Evolutionary conservation across 2,797 vertebrate genomes (phyloP), one percentile per base, ranked within the genome.

Genomic region (Rhinichthys osculus): DNA sequence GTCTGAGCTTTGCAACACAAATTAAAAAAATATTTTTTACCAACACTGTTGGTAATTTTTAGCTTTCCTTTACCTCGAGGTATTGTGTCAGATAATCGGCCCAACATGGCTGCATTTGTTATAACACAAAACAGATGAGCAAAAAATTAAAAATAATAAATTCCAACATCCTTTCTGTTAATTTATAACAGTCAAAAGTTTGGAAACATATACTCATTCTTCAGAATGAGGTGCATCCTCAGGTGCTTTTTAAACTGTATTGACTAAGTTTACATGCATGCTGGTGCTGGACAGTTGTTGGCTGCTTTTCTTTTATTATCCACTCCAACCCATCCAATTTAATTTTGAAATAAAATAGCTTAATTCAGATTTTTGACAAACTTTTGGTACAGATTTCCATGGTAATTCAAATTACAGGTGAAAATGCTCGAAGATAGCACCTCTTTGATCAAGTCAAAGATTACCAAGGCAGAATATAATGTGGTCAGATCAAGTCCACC

Each of bases 71-170:
- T 19, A n/a, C 64, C 64, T 69, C 2, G 1, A 67, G 50, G 33
- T 35, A 8, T 71, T 72, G 50, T 14, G n/a, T 54, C 50, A 30
- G 42, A 47, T 73, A n/a, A 42, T 57, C 33, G 69, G 42, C 50
- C 87, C 27, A 85, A 79, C 42, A 78, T 10, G 38, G 30, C 38
- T 13, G 14, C 66, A 38, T 74, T 69, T 73, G 52, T 27, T 82
- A 77, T 72, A 81, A 86, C 86, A 86, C 30, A 52, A 52, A 82
- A 64, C 74, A 87, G 82, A 81, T 74, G 81, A 74, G 62, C 38
- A 81, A 81, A 83, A 27, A 78, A 27, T 27, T 27, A 62, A 52
- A 7, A 52, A 8, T 0, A 16, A 54, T 7, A 54, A 54, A 21
- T 27, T 27, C 27, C 27, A 27, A 27, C 27, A 27, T 27, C 27